Conservation (phyloP, 2,888 invertebrate species). For the Sericinus montela region DNA sequence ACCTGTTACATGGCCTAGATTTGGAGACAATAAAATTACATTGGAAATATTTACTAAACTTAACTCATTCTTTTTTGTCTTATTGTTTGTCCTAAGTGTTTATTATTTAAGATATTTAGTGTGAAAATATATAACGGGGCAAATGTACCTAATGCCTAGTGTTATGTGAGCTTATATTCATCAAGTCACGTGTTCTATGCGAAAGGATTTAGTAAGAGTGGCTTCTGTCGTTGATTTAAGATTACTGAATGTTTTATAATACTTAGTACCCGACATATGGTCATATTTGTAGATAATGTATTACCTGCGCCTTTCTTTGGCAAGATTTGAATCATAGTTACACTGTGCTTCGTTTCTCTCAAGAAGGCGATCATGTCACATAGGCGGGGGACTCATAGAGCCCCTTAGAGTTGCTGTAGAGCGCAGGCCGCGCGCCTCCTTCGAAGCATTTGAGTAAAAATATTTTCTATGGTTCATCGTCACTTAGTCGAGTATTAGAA, state of each 20-base stretch:
- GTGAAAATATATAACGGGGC: neutral
- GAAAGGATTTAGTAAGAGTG: conserved; percentile 39
- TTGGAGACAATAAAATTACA: conserved; percentile 14
- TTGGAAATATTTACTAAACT: neutral
- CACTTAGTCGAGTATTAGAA: conserved; percentile 72
- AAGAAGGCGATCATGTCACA: conserved; percentile 33
- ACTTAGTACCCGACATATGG: conserved; percentile 30
- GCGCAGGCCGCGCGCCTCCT: conserved; percentile 66
- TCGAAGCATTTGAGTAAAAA: conserved; percentile 56
- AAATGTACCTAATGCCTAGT: neutral
- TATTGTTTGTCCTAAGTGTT: too few species aligned
- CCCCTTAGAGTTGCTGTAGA: conserved; percentile 47
- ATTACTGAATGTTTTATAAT: conserved; percentile 57
- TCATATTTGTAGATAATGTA: conserved; percentile 44
- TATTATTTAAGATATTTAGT: too few species aligned
- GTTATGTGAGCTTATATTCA: neutral
- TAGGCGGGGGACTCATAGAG: conserved; percentile 47
- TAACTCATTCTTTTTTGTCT: too few species aligned
- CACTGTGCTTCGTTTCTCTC: conserved; percentile 25
- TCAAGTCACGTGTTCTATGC: conserved; percentile 35
- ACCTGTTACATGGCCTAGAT: conserved; percentile 12
- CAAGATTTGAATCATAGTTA: conserved; percentile 18
- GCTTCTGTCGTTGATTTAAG: conserved; percentile 43
- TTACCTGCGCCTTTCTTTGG: conserved; percentile 45
- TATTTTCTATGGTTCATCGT: conserved; percentile 66